Evolutionary conservation across 1,140 invertebrate genomes (phyloP), one percentile per base, ranked within the genome.

Genomic region (Lerema accius): DNA sequence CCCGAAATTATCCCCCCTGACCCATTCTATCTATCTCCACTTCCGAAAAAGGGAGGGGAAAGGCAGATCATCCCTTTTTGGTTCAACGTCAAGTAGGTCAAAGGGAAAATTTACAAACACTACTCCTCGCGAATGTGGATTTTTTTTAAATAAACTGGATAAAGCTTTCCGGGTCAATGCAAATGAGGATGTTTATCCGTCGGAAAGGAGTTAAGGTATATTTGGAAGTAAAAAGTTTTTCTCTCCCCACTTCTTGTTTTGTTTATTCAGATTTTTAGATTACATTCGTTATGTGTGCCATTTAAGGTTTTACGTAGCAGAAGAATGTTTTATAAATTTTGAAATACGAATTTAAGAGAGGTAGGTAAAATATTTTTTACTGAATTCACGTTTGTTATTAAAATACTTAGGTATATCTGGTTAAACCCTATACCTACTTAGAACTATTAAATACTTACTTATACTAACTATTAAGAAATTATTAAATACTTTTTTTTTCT

Each of bases 61-160:
- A 59, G 73, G 81, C 32, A 65, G 81, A 32, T 69, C 86, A 73
- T 62, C 42, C 14, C 65, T 59, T 61, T 64, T 66, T 82, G 82
- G 84, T 60, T 51, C 51, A 60, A 80, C 78, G 67, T 75, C 86
- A 89, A 89, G 82, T 89, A 89, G 86, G 86, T 89, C 86, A 89
- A 76, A 87, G 73, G 84, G 84, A 89, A 88, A 87, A 89, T 88
- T 84, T 89, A 88, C 84, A 85, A 89, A 88, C 82, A 86, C 83
- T 87, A 87, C 80, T 81, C 76, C 61, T 63, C 48, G 73, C 63
- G 75, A 80, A 78, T 83, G 82, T 82, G 73, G 80, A 79, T 80
- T 84, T 86, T 82, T 83, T 87, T 87, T 84, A 84, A 86, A 86
- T 82, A 80, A 86, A 81, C 69, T 63, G 71, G 70, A 76, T 76